phyloP scores from a whole-genome alignment of 1,140 invertebrate species.

The Limonius californicus region DNA sequence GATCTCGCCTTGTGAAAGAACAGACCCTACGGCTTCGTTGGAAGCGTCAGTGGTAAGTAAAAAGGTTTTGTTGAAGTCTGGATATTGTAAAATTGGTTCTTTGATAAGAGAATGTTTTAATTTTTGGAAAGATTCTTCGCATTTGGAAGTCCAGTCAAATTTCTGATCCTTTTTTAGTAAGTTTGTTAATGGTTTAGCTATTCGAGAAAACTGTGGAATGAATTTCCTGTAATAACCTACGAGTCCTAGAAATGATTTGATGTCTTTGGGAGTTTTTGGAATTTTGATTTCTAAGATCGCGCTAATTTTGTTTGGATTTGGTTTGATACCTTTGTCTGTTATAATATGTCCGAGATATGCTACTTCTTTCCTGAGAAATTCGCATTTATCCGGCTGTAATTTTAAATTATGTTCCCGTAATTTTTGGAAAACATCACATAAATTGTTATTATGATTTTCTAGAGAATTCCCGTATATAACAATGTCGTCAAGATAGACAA shows the following conservation, averaged over 20 bases:
- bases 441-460: slow-evolving; percentile 3
- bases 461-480: neutral
- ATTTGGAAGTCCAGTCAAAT: neutral
- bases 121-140: neutral
- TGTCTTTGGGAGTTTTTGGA: slow-evolving; percentile 29
- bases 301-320: slow-evolving; percentile 40
- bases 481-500: neutral
- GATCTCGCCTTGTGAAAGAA: neutral
- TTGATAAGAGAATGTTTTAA: neutral
- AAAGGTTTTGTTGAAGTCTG: neutral
- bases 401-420: slow-evolving; percentile 39
- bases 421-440: slow-evolving; percentile 30
- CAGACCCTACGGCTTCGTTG: slow-evolving; percentile 33
- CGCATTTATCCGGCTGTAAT: slow-evolving; percentile 42
- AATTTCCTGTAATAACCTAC: slow-evolving; percentile 21
- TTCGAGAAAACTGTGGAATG: slow-evolving; percentile 13
- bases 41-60: slow-evolving; percentile 38
- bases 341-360: slow-evolving; percentile 43
- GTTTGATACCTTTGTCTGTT: slow-evolving; percentile 36
- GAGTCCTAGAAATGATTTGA: slow-evolving; percentile 34
- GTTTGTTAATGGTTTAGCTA: slow-evolving; percentile 18
- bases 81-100: neutral
- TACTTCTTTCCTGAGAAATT: slow-evolving; percentile 42
- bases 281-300: slow-evolving; percentile 30
- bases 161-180: slow-evolving; percentile 17